Percentiles rank a stretch among this genome's conserved stretches.
These are phyloP conservation scores for Psittacula cyanocephala DNA, from an alignment of 2,113 vertebrate genomes.

Conservation along the genomic window DNA sequence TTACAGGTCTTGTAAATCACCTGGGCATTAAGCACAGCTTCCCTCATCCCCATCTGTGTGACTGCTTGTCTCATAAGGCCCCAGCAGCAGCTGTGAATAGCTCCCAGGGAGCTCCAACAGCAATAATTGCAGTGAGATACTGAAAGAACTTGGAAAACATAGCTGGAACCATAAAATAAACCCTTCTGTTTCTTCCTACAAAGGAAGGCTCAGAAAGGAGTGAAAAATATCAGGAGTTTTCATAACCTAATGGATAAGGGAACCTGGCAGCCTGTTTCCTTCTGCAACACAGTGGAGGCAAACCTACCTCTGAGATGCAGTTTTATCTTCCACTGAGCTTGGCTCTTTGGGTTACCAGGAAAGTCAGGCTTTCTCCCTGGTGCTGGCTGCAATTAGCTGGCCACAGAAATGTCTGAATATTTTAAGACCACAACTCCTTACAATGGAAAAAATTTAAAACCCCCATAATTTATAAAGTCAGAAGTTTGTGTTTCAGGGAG, in stretches of 20 bases:
- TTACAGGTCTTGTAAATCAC: neutral
- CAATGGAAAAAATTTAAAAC: neutral
- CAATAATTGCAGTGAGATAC: neutral
- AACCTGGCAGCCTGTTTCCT: neutral
- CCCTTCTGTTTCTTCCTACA: neutral
- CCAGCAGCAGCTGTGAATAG: neutral
- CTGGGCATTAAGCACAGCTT: neutral
- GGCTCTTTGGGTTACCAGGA: neutral
- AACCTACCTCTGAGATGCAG: neutral
- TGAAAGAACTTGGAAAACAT: neutral
- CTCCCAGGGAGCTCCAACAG: neutral
- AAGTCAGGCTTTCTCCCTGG: neutral
- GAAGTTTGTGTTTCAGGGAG: neutral
- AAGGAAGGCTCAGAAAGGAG: neutral
- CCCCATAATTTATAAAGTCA: neutral
- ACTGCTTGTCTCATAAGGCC: neutral
- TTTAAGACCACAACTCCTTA: neutral
- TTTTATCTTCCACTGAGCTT: neutral
- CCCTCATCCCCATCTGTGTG: neutral
- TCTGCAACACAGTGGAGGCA: neutral
- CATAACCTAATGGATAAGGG: neutral
- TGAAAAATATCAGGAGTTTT: neutral
- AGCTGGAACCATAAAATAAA: neutral
- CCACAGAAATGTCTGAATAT: neutral
- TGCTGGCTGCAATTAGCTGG: neutral